These are phyloP conservation scores for Synaphobranchus kaupii DNA, from an alignment of 2,797 vertebrate genomes.

Conservation along the genomic window DNA sequence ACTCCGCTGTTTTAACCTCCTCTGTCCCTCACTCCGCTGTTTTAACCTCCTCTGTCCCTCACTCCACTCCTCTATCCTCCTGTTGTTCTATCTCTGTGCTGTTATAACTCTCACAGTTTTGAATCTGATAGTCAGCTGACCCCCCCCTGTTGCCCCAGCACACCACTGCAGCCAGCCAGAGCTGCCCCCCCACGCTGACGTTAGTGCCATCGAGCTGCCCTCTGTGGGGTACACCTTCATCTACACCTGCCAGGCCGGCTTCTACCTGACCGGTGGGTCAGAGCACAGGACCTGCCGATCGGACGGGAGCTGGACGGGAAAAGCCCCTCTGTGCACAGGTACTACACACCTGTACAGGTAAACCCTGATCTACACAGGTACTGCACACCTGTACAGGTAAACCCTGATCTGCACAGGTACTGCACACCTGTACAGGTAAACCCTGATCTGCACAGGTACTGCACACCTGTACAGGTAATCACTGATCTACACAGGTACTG, in stretches of 20 bases:
- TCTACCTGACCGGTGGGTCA: slow-evolving; percentile 91
- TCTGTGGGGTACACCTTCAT: slow-evolving; percentile 96
- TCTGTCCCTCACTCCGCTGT: too few species aligned
- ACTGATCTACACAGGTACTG: slow-evolving; percentile 87
- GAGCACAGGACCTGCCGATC: slow-evolving; percentile 96
- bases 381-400: slow-evolving; percentile 30
- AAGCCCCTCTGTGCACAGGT: slow-evolving; percentile 91
- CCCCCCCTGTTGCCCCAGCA: slow-evolving; percentile 66
- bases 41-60: too few species aligned
- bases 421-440: slow-evolving; percentile 16
- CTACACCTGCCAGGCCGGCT: slow-evolving; percentile 94
- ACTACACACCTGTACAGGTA: slow-evolving; percentile 40
- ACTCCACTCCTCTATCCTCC: too few species aligned
- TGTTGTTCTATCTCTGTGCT: too few species aligned
- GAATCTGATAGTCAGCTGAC: too few species aligned
- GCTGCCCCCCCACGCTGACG: slow-evolving; percentile 86
- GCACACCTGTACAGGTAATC: slow-evolving; percentile 89
- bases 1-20: too few species aligned
- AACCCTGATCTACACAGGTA: slow-evolving; percentile 87
- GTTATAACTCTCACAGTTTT: too few species aligned
- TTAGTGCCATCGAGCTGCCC: slow-evolving; percentile 91
- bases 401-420: slow-evolving; percentile 87
- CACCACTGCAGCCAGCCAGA: slow-evolving; percentile 96
- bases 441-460: background rate
- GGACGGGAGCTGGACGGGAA: slow-evolving; percentile 97